These are phyloP conservation scores for Lordiphosa clarofinis DNA, from an alignment of 1,140 invertebrate species.

Conservation along the genomic window DNA sequence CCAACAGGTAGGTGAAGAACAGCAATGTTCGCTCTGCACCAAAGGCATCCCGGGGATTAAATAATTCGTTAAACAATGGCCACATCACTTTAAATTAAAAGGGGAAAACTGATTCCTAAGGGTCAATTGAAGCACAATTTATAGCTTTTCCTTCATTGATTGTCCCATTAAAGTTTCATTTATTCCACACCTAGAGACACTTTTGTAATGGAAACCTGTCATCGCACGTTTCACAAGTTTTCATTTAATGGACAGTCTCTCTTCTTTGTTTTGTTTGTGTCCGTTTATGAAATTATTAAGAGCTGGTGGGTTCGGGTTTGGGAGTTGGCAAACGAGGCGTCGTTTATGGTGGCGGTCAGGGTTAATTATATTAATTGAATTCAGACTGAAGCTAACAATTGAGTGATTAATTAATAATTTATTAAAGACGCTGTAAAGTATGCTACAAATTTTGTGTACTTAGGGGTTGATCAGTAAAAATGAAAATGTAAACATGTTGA, in stretches of 20 bases:
- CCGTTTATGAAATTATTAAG: conserved; percentile 56
- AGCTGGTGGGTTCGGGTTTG: not conserved
- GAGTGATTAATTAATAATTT: not conserved
- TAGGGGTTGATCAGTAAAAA: no score
- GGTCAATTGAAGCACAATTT: conserved; percentile 26
- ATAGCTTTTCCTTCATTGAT: conserved; percentile 31
- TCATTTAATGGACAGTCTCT: conserved; percentile 39
- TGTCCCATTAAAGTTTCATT: conserved; percentile 45
- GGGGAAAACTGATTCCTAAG: conserved; percentile 12
- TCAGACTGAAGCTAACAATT: conserved; percentile 31
- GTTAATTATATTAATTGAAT: conserved; percentile 67
- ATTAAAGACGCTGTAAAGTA: no score
- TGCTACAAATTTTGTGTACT: no score
- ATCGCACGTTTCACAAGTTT: conserved; percentile 27
- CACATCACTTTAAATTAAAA: conserved; percentile 22
- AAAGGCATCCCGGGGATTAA: conserved; percentile 59
- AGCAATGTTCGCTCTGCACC: conserved; percentile 60
- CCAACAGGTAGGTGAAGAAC: conserved; percentile 61
- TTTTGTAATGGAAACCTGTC: conserved; percentile 62
- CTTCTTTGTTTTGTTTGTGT: conserved; percentile 12
- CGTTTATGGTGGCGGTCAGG: conserved; percentile 9
- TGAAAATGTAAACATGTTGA: no score
- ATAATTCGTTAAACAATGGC: conserved; percentile 23
- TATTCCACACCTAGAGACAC: conserved; percentile 37
- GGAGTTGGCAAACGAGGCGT: conserved; percentile 2